phyloP scores from a whole-genome alignment of 2,888 invertebrate genomes.

The Blera fallax region DNA sequence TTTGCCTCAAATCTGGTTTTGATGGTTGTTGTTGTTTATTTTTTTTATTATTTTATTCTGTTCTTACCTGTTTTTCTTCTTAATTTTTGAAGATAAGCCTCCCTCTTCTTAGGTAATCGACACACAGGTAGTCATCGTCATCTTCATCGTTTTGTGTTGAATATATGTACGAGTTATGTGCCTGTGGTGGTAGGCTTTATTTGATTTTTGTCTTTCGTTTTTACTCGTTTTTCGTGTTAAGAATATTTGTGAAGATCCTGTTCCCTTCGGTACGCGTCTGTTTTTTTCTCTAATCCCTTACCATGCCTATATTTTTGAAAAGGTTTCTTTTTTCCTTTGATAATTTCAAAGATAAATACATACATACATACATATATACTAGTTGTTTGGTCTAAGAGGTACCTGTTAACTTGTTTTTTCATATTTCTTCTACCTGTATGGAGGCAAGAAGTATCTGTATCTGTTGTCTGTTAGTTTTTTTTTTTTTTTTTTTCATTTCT shows the following conservation, averaged over 20 bases:
- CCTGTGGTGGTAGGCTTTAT: constrained; percentile 25
- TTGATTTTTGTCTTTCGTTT: background rate
- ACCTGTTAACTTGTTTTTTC: constrained; percentile 18
- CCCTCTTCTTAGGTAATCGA: constrained; percentile 64
- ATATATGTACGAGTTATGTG: background rate
- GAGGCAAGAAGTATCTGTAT: background rate
- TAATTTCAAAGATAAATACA: constrained; percentile 65
- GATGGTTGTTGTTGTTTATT: constrained; percentile 50
- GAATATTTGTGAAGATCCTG: constrained; percentile 54
- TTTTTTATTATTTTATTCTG: constrained; percentile 38
- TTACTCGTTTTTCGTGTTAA: constrained; percentile 12
- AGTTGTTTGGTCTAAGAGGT: constrained; percentile 19
- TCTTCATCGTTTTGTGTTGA: constrained; percentile 5
- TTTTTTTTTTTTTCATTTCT: constrained; percentile 12
- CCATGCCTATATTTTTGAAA: constrained; percentile 5
- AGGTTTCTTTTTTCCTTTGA: constrained; percentile 40
- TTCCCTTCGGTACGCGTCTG: constrained; percentile 15
- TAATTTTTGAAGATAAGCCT: constrained; percentile 54
- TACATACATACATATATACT: too few species aligned
- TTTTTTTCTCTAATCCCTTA: constrained; percentile 42
- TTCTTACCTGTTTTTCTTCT: constrained; percentile 37
- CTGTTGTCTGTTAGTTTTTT: constrained; percentile 24
- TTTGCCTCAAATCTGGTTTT: constrained; percentile 53
- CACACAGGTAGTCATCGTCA: constrained; percentile 45
- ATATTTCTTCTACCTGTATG: constrained; percentile 40